Conservation (phyloP, 2,113 vertebrate genomes). For the Aptenodytes forsteri region DNA sequence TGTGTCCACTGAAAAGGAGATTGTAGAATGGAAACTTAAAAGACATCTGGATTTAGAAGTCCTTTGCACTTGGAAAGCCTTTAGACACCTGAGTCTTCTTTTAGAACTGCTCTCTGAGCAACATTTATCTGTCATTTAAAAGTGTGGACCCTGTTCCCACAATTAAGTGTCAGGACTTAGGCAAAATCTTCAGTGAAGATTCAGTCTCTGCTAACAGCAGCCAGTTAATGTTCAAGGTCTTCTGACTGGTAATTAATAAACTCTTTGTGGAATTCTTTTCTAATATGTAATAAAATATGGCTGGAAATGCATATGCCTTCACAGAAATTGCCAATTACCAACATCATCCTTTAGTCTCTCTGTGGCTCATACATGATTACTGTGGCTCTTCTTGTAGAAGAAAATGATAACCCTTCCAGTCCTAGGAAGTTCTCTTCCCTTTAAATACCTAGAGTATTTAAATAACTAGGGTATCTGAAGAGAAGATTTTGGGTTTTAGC, state of each 20-base stretch:
- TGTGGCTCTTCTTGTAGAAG: not conserved
- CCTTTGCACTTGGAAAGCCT: not conserved
- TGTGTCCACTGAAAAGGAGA: not conserved
- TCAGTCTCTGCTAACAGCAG: not conserved
- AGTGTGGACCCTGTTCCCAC: not conserved
- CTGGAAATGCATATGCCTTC: not conserved
- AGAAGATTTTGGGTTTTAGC: conserved; percentile 23
- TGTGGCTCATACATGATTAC: not conserved
- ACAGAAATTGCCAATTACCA: not conserved
- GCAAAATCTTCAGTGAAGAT: not conserved
- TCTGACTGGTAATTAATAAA: not conserved
- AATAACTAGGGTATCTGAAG: not conserved
- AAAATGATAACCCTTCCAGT: not conserved
- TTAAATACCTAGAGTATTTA: not conserved
- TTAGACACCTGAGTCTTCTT: not conserved
- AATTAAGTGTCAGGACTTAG: not conserved
- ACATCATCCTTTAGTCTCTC: not conserved
- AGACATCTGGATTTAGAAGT: not conserved
- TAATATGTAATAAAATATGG: not conserved
- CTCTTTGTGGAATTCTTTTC: not conserved
- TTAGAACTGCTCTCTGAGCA: not conserved
- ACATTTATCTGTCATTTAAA: not conserved
- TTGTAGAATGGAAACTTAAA: not conserved
- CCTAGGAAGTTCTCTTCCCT: not conserved
- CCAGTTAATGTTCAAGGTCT: not conserved